Conservation (phyloP, 2,797 vertebrate species). For the Luscinia luscinia region DNA sequence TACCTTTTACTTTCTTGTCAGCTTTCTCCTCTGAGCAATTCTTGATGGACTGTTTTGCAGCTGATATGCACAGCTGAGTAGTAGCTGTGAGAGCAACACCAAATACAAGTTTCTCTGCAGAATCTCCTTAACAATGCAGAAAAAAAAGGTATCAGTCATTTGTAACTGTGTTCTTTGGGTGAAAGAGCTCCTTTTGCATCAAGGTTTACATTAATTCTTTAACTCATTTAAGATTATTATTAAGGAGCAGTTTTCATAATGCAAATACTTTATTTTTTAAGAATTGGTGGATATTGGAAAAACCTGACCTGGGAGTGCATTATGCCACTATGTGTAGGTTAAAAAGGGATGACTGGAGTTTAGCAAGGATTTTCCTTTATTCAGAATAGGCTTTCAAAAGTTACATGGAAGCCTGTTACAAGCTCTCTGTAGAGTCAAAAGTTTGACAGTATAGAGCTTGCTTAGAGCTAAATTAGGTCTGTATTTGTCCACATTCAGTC, state of each 20-base stretch:
- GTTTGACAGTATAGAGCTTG: not conserved
- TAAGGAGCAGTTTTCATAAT: not conserved
- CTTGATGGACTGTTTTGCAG: not conserved
- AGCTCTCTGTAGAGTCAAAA: not conserved
- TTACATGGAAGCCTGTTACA: not conserved
- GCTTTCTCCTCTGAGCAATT: not conserved
- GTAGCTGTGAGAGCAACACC: not conserved
- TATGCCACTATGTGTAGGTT: not conserved
- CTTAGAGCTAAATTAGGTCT: not conserved
- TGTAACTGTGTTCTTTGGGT: not conserved
- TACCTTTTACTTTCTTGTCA: slow-evolving; percentile 5
- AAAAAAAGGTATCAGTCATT: not conserved
- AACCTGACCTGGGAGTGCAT: not conserved
- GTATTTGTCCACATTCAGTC: not conserved
- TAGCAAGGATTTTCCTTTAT: not conserved
- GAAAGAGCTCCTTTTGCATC: not conserved
- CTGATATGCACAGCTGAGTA: not conserved
- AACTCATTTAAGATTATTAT: not conserved
- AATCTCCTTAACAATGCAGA: not conserved
- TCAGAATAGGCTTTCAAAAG: not conserved
- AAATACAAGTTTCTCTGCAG: not conserved
- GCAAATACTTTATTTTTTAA: not conserved
- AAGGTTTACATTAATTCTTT: not conserved
- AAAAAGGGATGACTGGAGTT: not conserved
- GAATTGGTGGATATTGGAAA: not conserved